Evolutionary conservation across 2,888 invertebrate species (phyloP).

Genomic region (Gibbula magus): DNA sequence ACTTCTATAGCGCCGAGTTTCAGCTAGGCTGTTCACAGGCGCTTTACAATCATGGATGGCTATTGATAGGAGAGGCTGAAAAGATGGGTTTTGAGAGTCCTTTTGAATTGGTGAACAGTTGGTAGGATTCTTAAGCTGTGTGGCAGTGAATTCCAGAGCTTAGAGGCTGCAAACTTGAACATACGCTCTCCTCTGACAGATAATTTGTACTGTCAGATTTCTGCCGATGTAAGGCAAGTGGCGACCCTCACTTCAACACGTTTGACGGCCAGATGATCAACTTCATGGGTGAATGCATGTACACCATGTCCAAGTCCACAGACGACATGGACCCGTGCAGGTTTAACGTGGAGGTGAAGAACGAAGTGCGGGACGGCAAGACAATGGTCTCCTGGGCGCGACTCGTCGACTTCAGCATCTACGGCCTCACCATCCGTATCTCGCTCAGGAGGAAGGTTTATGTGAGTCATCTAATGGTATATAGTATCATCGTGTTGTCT

Average conservation of each 20-base stretch:
- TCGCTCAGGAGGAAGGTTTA: conserved; percentile 36
- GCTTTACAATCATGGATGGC: too few relatives aligned
- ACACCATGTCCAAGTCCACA: conserved; percentile 58
- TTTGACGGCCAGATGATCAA: conserved; percentile 66
- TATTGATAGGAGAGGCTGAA: too few relatives aligned
- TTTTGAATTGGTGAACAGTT: too few relatives aligned
- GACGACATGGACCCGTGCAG: conserved; percentile 31
- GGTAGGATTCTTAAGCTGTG: too few relatives aligned
- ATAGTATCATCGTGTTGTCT: not conserved
- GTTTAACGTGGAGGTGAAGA: conserved; percentile 49
- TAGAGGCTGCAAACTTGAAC: too few relatives aligned
- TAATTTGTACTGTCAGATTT: conserved; percentile 35
- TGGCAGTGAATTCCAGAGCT: too few relatives aligned
- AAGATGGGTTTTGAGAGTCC: too few relatives aligned
- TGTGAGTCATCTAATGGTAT: conserved; percentile 32
- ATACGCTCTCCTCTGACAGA: too few relatives aligned
- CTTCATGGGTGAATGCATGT: conserved; percentile 68
- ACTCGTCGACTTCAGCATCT: conserved; percentile 42
- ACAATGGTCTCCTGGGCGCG: conserved; percentile 47
- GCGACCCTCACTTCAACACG: conserved; percentile 71
- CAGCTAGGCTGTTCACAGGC: too few relatives aligned
- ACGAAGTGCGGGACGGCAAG: conserved; percentile 48
- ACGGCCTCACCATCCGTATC: conserved; percentile 38
- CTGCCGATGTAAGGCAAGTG: conserved; percentile 51
- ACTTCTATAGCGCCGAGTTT: too few relatives aligned